Conservation (phyloP, 2,888 invertebrate genomes). For the Muscina levida region DNA sequence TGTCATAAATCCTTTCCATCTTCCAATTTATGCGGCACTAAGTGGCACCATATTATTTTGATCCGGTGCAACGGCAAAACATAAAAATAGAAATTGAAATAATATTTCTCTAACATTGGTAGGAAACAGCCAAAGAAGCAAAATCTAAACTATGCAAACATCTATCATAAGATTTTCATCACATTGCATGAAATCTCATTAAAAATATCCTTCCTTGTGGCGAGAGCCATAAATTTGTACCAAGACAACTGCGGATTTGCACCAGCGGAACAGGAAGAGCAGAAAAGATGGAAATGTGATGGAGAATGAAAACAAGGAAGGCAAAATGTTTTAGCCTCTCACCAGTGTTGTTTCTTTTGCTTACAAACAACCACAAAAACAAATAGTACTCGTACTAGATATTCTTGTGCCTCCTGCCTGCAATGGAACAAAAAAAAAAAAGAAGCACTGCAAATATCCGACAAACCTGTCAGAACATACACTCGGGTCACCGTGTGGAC, state of each 20-base stretch:
- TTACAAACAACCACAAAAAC: not conserved
- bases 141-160: conserved; percentile 11
- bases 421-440: conserved; percentile 22
- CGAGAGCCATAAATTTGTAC: conserved; percentile 62
- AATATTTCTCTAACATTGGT: too few relatives aligned
- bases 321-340: conserved; percentile 12
- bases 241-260: conserved; percentile 53
- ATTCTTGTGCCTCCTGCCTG: not conserved
- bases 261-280: conserved; percentile 20
- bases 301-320: conserved; percentile 25
- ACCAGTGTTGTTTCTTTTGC: not conserved
- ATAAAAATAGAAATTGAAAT: too few relatives aligned
- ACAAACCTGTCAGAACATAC: conserved; percentile 44
- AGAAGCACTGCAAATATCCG: not conserved
- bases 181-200: conserved; percentile 65
- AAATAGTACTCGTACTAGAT: not conserved
- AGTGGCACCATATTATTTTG: too few relatives aligned
- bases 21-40: too few relatives aligned
- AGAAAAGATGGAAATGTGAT: conserved; percentile 35
- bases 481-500: conserved; percentile 47
- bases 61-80: too few relatives aligned
- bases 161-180: conserved; percentile 60
- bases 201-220: conserved; percentile 65
- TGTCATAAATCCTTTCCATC: too few relatives aligned
- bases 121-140: too few relatives aligned